A percentile compares a stretch with the other conserved stretches of the same genome.
These are phyloP conservation scores for Thripadectes ignobilis DNA, from an alignment of 2,797 vertebrate genomes.

Conservation along the genomic window DNA sequence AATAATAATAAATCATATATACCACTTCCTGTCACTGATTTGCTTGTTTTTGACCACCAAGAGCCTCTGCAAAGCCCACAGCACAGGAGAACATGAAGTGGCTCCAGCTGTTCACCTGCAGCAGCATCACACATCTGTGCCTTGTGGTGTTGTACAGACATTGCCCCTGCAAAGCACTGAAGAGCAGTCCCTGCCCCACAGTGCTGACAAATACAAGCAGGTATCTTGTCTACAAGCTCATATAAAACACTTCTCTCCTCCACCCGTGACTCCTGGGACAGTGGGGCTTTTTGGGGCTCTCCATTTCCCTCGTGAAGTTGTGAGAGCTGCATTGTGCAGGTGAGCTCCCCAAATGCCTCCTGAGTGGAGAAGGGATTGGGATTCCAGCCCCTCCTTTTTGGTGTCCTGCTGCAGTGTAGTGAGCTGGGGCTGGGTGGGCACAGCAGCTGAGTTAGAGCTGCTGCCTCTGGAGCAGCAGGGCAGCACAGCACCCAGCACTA, in stretches of 20 bases:
- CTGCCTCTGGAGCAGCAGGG: background rate
- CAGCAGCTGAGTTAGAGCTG: background rate
- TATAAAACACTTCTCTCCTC: background rate
- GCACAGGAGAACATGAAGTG: accelerated
- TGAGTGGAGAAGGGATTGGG: accelerated
- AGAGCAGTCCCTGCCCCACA: background rate
- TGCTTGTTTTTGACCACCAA: background rate
- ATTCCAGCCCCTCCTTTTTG: background rate
- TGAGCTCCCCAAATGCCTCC: background rate
- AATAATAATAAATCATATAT: background rate
- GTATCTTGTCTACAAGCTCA: background rate
- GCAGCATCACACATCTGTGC: background rate
- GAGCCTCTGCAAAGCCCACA: background rate
- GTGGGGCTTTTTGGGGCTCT: accelerated
- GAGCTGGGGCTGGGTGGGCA: no score
- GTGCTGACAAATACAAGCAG: background rate
- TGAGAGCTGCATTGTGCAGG: no score
- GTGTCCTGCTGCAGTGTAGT: background rate
- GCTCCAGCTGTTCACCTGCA: background rate
- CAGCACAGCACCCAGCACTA: background rate
- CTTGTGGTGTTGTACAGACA: background rate
- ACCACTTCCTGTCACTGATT: background rate
- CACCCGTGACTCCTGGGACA: background rate
- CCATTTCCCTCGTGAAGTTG: background rate
- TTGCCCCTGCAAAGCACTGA: background rate